Conservation (phyloP, 2,113 vertebrate genomes). For the Prinia subflava region DNA sequence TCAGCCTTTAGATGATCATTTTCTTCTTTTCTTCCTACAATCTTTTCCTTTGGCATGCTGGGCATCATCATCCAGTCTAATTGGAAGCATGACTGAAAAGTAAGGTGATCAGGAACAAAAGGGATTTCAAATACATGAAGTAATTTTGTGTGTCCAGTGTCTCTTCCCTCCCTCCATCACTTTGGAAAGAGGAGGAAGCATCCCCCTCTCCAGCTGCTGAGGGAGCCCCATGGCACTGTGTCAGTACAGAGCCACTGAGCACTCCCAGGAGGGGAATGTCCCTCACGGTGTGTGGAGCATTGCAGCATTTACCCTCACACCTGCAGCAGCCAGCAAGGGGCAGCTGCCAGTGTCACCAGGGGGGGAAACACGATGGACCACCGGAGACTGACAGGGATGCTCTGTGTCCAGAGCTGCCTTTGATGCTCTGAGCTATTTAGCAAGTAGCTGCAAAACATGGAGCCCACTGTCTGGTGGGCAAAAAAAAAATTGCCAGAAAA, state of each 20-base stretch:
- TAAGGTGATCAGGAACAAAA: background rate
- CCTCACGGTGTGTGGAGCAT: fast-evolving
- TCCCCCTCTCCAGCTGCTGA: background rate
- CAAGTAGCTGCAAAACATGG: background rate
- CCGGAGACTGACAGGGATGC: background rate
- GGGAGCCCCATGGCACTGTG: fast-evolving
- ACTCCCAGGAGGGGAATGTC: background rate
- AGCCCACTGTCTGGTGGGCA: background rate
- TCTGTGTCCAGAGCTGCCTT: background rate
- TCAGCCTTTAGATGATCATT: background rate
- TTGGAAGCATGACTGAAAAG: background rate
- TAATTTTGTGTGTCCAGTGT: background rate
- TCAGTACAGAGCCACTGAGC: background rate
- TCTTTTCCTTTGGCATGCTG: background rate
- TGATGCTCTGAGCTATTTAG: background rate
- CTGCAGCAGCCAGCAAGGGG: background rate
- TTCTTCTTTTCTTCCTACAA: background rate
- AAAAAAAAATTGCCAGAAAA: background rate
- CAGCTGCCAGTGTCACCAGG: background rate
- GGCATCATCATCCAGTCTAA: background rate
- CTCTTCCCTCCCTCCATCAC: background rate
- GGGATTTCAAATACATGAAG: background rate
- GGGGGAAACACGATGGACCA: background rate
- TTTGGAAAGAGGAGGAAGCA: background rate
- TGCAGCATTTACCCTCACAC: background rate